These are phyloP conservation scores for Bugula neritina DNA, from an alignment of 2,888 invertebrate genomes.

Conservation along the genomic window DNA sequence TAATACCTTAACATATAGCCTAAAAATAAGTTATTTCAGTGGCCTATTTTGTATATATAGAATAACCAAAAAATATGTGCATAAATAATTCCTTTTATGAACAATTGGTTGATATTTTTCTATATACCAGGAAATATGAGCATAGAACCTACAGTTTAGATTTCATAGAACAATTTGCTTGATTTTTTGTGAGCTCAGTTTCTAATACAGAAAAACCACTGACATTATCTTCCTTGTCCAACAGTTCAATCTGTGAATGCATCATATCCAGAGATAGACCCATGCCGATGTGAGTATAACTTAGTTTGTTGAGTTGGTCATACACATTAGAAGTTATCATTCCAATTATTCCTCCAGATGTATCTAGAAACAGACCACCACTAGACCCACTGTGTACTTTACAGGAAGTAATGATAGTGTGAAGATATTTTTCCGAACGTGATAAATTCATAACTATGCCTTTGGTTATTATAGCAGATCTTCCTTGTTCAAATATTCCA, in stretches of 20 bases:
- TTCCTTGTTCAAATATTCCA: neutral
- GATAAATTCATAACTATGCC: neutral
- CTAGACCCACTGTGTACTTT: neutral
- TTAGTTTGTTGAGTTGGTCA: neutral
- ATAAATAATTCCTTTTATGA: no score
- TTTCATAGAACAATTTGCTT: neutral
- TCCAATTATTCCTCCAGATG: neutral
- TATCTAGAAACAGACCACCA: neutral
- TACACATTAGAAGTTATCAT: slow-evolving; percentile 8
- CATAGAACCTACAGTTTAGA: slow-evolving; percentile 9
- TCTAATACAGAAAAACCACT: neutral
- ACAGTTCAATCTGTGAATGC: neutral
- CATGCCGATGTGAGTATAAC: neutral
- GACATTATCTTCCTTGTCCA: neutral
- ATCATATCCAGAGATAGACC: neutral
- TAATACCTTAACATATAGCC: no score
- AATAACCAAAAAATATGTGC: no score
- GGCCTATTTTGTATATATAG: no score
- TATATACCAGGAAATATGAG: no score
- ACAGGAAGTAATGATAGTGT: neutral
- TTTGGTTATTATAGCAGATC: neutral
- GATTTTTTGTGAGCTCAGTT: neutral
- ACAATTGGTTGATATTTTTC: no score
- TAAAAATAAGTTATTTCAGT: no score
- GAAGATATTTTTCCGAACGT: neutral